Base-by-base conservation (phyloP, 1,140 invertebrate species). In the Varroa destructor region DNA sequence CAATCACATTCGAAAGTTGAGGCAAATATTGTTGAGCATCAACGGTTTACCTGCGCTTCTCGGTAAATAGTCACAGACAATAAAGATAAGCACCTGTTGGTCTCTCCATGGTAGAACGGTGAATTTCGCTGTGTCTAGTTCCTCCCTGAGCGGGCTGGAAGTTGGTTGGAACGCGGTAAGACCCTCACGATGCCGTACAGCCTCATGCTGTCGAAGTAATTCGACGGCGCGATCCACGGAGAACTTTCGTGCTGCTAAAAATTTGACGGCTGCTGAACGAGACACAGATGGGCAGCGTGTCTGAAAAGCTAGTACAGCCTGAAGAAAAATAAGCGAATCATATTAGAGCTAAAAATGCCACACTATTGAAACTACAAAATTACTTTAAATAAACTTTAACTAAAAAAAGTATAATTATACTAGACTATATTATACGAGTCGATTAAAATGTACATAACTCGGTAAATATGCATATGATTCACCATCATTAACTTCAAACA, bases 71-170 rank as follows among this genome's bases (percentile, higher is more conserved):
- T 25, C 25, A 25, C 25, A 25, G 25, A 25, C 25, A 25, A 25
- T 25, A 25, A 25, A 25, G 25, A 67, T 4, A 67, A 40, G 40
- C 10, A 67, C 61, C 61, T 67, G 61, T 46, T 40, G 46, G 61
- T 67, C 61, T 67, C 61, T 67, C 61, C 61, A 67, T 43, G 61
- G 61, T 40, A 97, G 82, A 79, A 97, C 88, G 71, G 93, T 97
- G 81, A 98, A 96, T 84, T 97, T 98, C 78, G 90, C 91, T 72
- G 91, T 94, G 75, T 86, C 84, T 71, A 98, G 81, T 82, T 98
- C 94, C 36, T 85, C 86, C 75, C 87, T 85, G 14, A 97, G 82
- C 6, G 89, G 89, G 76, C 92, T 88, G 75, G 85, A 83, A 74
- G 84, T 82, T 1, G 91, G 87, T 79, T 94, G 86, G 75, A 97